Conservation (phyloP, 1,140 invertebrate genomes). For the Psilanteris sp. region DNA sequence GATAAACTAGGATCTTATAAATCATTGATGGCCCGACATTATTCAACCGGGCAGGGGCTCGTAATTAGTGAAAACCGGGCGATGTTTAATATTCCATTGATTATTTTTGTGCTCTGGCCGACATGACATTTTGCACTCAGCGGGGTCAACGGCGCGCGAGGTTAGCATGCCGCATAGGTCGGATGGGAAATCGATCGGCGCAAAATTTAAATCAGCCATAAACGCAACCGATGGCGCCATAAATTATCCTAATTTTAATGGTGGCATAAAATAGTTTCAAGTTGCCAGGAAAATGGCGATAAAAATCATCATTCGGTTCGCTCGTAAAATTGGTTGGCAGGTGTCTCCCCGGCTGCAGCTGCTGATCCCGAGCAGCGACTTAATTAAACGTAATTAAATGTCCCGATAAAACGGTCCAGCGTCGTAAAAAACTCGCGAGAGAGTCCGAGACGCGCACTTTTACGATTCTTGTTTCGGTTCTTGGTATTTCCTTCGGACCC, state of each 20-base stretch:
- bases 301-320: slow-evolving; percentile 5
- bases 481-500: too few species aligned
- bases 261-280: slow-evolving; percentile 1
- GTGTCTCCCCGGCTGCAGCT: neutral
- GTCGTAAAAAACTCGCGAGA: too few species aligned
- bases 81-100: slow-evolving; percentile 31
- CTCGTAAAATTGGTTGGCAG: neutral
- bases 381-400: slow-evolving; percentile 44
- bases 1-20: slow-evolving; percentile 58
- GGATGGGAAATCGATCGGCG: slow-evolving; percentile 2
- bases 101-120: neutral
- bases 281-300: slow-evolving; percentile 5
- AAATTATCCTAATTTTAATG: slow-evolving; percentile 1
- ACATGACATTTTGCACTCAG: neutral
- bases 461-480: too few species aligned
- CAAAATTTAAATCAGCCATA: slow-evolving; percentile 5
- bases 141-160: slow-evolving; percentile 1
- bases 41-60: slow-evolving; percentile 10
- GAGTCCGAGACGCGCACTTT: too few species aligned
- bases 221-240: neutral
- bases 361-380: neutral
- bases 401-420: slow-evolving; percentile 9
- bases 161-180: slow-evolving; percentile 21
- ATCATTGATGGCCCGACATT: slow-evolving; percentile 39
- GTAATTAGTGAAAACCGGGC: slow-evolving; percentile 25